Conservation (phyloP, 2,797 vertebrate genomes). For the Morelia viridis region DNA sequence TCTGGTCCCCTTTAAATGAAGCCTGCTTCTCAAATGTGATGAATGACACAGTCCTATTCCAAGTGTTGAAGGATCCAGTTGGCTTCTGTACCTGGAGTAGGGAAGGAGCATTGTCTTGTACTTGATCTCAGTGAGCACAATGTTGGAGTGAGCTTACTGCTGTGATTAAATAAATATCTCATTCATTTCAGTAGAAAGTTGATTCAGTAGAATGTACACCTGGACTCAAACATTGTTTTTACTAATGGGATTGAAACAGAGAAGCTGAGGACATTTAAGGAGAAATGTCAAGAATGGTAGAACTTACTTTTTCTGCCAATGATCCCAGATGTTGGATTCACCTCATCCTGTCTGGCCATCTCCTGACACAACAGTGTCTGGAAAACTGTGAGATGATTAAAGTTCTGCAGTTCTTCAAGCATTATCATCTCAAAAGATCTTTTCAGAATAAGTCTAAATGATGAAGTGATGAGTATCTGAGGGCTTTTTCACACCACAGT, state of each 20-base stretch:
- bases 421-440: neutral
- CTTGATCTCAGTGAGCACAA: neutral
- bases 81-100: neutral
- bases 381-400: neutral
- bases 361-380: neutral
- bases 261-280: neutral
- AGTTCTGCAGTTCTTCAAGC: neutral
- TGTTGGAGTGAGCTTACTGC: neutral
- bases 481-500: neutral
- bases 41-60: neutral
- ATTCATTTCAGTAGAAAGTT: neutral
- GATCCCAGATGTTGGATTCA: constrained; percentile 1
- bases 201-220: neutral
- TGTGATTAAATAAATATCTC: neutral
- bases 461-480: neutral
- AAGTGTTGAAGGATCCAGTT: neutral
- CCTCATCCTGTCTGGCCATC: neutral
- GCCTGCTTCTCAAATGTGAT: neutral
- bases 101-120: neutral
- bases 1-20: neutral
- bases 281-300: neutral
- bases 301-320: neutral
- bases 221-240: constrained; percentile 1
- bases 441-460: neutral
- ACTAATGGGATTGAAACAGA: neutral